A percentile compares a stretch with the other conserved stretches of the same genome.
Conservation (phyloP, 2,113 vertebrate species). For the Megalops atlanticus region DNA sequence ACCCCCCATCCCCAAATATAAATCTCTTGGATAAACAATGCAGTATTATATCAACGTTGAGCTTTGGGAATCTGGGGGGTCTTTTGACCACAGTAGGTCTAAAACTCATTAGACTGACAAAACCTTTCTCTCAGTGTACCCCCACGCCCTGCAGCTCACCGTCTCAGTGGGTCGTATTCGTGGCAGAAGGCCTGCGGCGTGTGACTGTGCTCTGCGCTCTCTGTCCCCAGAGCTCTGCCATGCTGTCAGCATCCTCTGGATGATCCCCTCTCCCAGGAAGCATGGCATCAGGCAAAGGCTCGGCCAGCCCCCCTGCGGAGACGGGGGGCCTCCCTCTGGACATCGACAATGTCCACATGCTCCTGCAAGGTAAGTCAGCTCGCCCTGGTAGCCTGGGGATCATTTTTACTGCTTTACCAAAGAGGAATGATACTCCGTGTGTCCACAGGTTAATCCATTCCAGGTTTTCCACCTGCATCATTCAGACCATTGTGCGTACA, state of each 20-base stretch:
- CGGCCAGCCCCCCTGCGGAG: conserved; percentile 32
- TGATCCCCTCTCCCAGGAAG: conserved; percentile 31
- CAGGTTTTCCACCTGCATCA: background rate
- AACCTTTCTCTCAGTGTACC: background rate
- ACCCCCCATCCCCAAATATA: too few species aligned
- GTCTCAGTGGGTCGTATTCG: background rate
- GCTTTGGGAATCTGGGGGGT: too few species aligned
- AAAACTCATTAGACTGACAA: background rate
- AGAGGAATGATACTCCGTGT: background rate
- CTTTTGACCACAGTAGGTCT: too few species aligned
- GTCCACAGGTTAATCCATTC: background rate
- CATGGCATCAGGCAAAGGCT: conserved; percentile 61
- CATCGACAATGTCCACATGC: conserved; percentile 64
- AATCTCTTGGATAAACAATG: too few species aligned
- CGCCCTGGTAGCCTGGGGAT: background rate
- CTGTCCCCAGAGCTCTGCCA: conserved; percentile 41
- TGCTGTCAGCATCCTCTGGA: conserved; percentile 42
- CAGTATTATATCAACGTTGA: too few species aligned
- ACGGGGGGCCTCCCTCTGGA: conserved; percentile 55
- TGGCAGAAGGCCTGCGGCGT: too few species aligned
- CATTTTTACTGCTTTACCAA: background rate
- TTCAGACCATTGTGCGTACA: background rate
- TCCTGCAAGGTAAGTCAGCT: conserved; percentile 65
- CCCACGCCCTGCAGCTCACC: background rate
- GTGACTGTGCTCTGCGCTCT: background rate